Base-by-base conservation (phyloP, 2,113 vertebrate genomes). In the Amazona guildingii region DNA sequence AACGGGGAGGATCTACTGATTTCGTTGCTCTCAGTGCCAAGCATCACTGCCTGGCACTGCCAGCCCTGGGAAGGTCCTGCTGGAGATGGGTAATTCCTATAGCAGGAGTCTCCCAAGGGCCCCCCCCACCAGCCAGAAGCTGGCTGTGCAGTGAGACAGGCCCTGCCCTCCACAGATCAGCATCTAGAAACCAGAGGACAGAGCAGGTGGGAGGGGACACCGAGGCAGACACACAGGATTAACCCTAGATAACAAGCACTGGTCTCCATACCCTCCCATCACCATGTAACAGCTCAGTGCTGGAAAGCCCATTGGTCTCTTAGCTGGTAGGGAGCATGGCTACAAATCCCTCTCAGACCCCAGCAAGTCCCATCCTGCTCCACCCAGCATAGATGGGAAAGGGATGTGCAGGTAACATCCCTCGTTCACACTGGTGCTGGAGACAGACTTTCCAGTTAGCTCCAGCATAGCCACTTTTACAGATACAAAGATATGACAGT, bases 81-180 rank as follows among this genome's bases (percentile, higher is more conserved):
- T 15, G 23, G 77, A 70, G 37, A 37, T 5, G 31, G 43, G 31
- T 37, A 74, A 6, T n/a, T 84, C 68, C 91, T 46, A 7, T 19
- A 2, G 1, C 66, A 62, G 86, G 23, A 69, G 44, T 28, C 17
- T 14, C 61, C n/a, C 69, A 49, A 49, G 66, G 41, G 18, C 18
- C 28, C 31, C 67, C 67, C 59, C 1, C 10, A 2, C 21, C 66
- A 92, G 39, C 21, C 64, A 92, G 44, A 31, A 5, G 0, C 27
- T 43, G 59, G 39, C 61, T 6, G 41, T 12, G 2, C 0, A 0
- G 48, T 24, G 37, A 17, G 19, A 63, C n/a, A 54, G 6, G 37
- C 27, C 41, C 85, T 91, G 48, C 57, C 33, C 70, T 57, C 49
- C 4, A 0, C n/a, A 68, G 66, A 67, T 63, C 10, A 55, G 18